A percentile compares a stretch with the other conserved stretches of the same genome.
These are phyloP conservation scores for Trypoxylus dichotomus DNA, from an alignment of 1,140 invertebrate genomes.

Conservation along the genomic window DNA sequence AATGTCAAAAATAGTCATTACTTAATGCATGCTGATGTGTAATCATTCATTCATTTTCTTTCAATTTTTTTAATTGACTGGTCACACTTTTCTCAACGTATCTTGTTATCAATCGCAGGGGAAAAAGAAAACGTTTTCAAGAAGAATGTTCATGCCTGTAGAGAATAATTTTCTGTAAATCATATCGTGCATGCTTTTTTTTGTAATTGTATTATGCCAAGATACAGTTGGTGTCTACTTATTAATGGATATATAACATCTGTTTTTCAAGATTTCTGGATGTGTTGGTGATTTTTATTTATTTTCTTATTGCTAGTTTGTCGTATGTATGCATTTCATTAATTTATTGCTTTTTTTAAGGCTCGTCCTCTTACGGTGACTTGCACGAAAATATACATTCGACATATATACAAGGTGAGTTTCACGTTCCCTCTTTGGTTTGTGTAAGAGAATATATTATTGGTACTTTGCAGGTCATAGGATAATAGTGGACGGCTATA, in stretches of 20 bases:
- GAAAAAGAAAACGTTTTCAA: not conserved
- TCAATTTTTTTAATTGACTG: not conserved
- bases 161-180: not conserved
- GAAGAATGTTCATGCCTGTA: not conserved
- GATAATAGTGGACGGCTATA: not conserved
- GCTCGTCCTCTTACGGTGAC: slow-evolving; percentile 8
- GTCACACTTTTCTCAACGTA: too few species aligned
- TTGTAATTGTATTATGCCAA: not conserved
- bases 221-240: not conserved
- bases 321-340: not conserved
- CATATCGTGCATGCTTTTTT: not conserved
- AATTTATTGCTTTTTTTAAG: slow-evolving; percentile 25
- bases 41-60: not conserved
- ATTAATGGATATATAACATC: slow-evolving; percentile 7
- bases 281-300: not conserved
- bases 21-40: not conserved
- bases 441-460: slow-evolving; percentile 10
- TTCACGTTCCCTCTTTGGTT: not conserved
- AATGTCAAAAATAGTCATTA: not conserved
- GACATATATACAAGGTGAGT: slow-evolving; percentile 12
- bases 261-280: slow-evolving; percentile 14
- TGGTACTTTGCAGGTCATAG: slow-evolving; percentile 15
- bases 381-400: not conserved
- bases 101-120: too few species aligned
- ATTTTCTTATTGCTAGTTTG: not conserved